Evolutionary conservation across 2,113 vertebrate genomes (phyloP).

Genomic region (Phaethornis superciliosus): DNA sequence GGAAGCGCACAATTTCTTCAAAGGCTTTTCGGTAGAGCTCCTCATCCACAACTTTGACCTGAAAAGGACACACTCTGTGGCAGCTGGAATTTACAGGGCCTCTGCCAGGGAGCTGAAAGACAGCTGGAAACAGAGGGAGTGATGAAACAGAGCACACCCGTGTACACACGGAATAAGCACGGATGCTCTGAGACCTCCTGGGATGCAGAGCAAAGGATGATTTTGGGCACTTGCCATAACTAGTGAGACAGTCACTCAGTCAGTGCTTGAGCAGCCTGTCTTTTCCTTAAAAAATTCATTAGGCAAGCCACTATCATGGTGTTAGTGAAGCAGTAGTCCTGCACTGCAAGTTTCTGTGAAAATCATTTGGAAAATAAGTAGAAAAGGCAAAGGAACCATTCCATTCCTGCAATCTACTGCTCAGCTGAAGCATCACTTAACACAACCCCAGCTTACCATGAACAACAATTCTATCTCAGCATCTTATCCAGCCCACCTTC

Average conservation of each 20-base stretch:
- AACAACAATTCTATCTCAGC: not conserved
- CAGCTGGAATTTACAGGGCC: not conserved
- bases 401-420: not conserved
- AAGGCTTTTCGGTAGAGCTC: slow-evolving; percentile 87
- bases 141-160: no score
- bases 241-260: no score
- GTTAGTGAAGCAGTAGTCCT: not conserved
- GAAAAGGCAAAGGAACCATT: not conserved
- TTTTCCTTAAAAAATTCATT: no score
- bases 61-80: slow-evolving; percentile 36
- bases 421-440: not conserved
- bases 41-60: slow-evolving; percentile 90
- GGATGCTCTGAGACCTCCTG: no score
- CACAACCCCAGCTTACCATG: not conserved
- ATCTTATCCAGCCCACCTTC: not conserved
- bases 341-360: not conserved
- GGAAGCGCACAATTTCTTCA: slow-evolving; percentile 95
- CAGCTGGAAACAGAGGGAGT: no score
- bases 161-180: no score
- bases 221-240: no score
- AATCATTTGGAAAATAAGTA: not conserved
- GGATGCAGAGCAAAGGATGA: no score
- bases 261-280: no score
- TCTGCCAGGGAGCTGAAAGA: no score
- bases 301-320: not conserved